A percentile compares a stretch with the other conserved stretches of the same genome.
Evolutionary conservation across 2,113 vertebrate genomes (phyloP).

Genomic region (Podarcis raffonei): DNA sequence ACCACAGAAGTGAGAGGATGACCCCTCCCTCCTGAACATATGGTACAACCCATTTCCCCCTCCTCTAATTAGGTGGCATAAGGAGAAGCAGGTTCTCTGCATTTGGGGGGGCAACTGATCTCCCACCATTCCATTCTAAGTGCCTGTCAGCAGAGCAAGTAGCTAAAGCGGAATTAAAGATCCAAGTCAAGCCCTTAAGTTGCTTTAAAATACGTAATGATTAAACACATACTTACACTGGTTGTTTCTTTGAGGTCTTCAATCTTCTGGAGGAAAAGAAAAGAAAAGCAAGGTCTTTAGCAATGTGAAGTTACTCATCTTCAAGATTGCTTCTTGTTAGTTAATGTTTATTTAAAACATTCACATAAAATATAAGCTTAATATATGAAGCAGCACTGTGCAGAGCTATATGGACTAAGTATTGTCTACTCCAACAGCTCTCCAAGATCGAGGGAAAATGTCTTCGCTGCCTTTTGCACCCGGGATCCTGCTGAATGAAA

Average conservation of each 20-base stretch:
- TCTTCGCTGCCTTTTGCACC: background rate
- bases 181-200: background rate
- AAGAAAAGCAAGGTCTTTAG: conserved; percentile 21
- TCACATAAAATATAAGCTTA: background rate
- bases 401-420: background rate
- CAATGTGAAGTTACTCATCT: background rate
- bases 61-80: background rate
- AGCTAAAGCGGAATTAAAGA: background rate
- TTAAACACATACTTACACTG: conserved; percentile 86
- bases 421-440: background rate
- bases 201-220: background rate
- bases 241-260: conserved; percentile 96
- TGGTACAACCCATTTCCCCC: background rate
- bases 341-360: background rate
- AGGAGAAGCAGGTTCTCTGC: background rate
- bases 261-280: conserved; percentile 86
- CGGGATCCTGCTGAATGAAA: background rate
- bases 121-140: background rate
- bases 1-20: background rate
- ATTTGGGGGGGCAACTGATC: background rate
- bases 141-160: background rate
- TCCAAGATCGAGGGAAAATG: background rate
- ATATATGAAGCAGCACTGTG: background rate
- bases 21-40: background rate
- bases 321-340: conserved; percentile 15